Base-by-base conservation (phyloP, 2,113 vertebrate genomes). In the Pseudonaja textilis region DNA sequence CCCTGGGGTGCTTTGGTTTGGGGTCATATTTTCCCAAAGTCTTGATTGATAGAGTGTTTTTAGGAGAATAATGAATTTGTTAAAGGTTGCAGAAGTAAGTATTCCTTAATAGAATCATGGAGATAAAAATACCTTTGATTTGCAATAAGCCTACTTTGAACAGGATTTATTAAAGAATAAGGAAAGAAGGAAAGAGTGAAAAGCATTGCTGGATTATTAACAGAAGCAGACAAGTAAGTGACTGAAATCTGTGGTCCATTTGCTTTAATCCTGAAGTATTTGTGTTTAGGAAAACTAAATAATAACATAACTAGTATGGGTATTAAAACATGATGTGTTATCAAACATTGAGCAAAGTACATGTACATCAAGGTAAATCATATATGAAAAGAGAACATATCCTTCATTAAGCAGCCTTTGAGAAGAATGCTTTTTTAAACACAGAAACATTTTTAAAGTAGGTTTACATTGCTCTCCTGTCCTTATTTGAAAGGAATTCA, bases 111-210 rank as follows among this genome's bases (percentile, higher is more conserved):
- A 29, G 22, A 85, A 61, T 42, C 10, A 55, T 42, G 42, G 26
- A 89, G 22, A 85, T 85, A 39, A 23, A 57, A 57, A 4, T 9
- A 57, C 16, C 5, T 10, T 6, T 7, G 3, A 7, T 89, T 45
- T 81, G 20, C 59, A 89, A 85, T 56, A 45, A 50, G 39, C 18
- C 64, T 26, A 23, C 22, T 69, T 57, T 90, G 34, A 45, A 45
- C 3, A 25, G 12, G 23, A 45, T 94, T 61, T 94, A 93, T 85
- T 95, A 91, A 95, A 88, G 95, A 87, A 93, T 47, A n/a, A 12
- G 3, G 69, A 81, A 22, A 42, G 39, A 85, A 91, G 86, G 50
- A 56, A 57, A 23, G 14, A 29, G 47, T 7, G 34, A 18, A 14
- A 90, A 59, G 11, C 20, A 94, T 20, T 25, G 39, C 12, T 6